Evolutionary conservation across 1,140 invertebrate species (phyloP).

Genomic region (Bacillus rossius): DNA sequence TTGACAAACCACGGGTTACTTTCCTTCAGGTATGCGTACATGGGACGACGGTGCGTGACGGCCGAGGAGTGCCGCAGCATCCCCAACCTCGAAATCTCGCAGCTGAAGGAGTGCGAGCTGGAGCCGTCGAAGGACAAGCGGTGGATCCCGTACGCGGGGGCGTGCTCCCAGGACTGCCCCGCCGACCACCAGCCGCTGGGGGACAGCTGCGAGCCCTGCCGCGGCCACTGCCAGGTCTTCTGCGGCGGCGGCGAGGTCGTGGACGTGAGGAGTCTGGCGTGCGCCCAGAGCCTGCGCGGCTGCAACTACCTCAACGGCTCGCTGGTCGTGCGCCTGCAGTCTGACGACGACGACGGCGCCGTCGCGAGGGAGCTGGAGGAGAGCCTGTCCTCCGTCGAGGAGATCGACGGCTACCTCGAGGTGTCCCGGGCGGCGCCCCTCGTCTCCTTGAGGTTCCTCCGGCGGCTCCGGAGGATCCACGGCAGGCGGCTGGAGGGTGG

Average conservation of each 20-base stretch:
- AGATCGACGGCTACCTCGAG: constrained; percentile 53
- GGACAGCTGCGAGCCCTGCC: background rate
- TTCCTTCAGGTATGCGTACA: constrained; percentile 33
- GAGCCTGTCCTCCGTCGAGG: constrained; percentile 52
- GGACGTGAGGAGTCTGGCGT: constrained; percentile 34
- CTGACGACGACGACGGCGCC: constrained; percentile 46
- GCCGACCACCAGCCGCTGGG: background rate
- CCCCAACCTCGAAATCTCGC: constrained; percentile 16
- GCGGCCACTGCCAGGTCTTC: constrained; percentile 36
- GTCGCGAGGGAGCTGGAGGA: constrained; percentile 51
- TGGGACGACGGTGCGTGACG: constrained; percentile 50
- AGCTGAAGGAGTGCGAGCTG: constrained; percentile 6
- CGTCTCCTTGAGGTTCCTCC: constrained; percentile 54
- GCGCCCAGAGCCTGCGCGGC: constrained; percentile 39
- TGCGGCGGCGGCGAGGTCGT: constrained; percentile 31
- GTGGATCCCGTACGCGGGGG: background rate
- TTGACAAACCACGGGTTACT: no score
- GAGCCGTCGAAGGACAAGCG: background rate
- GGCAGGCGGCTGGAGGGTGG: constrained; percentile 45
- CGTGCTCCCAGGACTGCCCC: background rate
- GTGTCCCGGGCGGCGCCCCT: constrained; percentile 54
- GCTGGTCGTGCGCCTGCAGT: constrained; percentile 53
- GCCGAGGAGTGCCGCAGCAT: constrained; percentile 46
- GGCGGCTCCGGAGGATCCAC: constrained; percentile 49
- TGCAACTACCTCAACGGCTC: constrained; percentile 55